phyloP scores from a whole-genome alignment of 92 coral and sea anemone genomes.

The Zoanthus gigantus region DNA sequence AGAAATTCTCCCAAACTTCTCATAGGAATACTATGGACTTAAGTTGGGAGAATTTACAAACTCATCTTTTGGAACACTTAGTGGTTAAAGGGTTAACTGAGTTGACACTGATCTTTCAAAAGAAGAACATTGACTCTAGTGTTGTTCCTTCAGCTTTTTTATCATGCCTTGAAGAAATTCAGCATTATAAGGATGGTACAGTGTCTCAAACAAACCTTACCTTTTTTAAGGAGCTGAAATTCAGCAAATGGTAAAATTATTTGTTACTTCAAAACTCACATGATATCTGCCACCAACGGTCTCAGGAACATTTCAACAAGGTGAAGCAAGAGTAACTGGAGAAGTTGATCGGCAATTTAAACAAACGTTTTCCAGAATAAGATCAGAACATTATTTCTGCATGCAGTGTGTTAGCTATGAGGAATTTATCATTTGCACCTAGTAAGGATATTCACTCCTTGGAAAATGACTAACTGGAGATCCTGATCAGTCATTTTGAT shows the following conservation, averaged over 20 bases:
- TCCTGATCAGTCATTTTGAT: conserved; percentile 49
- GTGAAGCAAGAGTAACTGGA: conserved; percentile 12
- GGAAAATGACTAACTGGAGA: conserved; percentile 25
- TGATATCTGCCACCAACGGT: conserved; percentile 1
- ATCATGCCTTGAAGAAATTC: not conserved
- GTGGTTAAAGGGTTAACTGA: not conserved
- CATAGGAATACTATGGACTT: too few species aligned
- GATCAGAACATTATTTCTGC: conserved; percentile 22
- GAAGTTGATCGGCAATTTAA: conserved; percentile 25
- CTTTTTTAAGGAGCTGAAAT: conserved; percentile 9
- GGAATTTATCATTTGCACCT: not conserved
- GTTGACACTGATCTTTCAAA: conserved; percentile 51
- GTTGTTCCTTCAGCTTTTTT: conserved; percentile 13
- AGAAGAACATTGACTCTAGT: conserved; percentile 15
- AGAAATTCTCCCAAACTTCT: too few species aligned
- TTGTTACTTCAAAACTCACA: conserved; percentile 18
- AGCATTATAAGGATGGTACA: not conserved
- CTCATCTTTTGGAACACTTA: too few species aligned
- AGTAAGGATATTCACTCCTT: conserved; percentile 16
- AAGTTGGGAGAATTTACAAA: too few species aligned
- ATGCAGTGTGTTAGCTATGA: conserved; percentile 26
- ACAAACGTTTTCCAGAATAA: conserved; percentile 17
- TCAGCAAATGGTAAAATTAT: not conserved
- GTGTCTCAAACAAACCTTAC: conserved; percentile 20
- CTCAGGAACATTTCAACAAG: not conserved